A percentile compares a stretch with the other conserved stretches of the same genome.
These are phyloP conservation scores for Danio aesculapii DNA, from an alignment of 2,797 vertebrate genomes.

Conservation along the genomic window DNA sequence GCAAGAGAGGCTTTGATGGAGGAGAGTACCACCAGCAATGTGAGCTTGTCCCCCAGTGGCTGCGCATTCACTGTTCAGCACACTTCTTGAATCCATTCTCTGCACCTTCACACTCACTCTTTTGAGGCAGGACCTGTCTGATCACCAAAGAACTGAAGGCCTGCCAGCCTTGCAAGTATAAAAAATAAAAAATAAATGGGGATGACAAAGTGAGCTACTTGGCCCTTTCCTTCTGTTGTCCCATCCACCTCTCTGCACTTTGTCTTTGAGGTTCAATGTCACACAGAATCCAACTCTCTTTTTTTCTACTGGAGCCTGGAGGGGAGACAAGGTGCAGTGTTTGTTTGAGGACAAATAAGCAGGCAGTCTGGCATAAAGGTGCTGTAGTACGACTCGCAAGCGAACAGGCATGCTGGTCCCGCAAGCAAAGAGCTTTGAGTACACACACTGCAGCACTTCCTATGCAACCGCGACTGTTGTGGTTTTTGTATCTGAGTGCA, in stretches of 20 bases:
- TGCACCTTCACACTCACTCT: neutral
- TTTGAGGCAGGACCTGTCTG: conserved; percentile 29
- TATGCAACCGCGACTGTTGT: conserved; percentile 61
- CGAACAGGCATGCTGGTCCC: conserved; percentile 47
- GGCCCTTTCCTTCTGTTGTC: conserved; percentile 12
- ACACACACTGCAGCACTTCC: conserved; percentile 55
- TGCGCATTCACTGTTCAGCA: neutral
- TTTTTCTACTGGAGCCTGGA: neutral
- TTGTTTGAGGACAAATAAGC: conserved; percentile 53
- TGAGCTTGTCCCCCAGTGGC: conserved; percentile 2
- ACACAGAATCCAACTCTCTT: conserved; percentile 16
- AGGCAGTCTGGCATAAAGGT: conserved; percentile 26
- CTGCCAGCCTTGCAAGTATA: conserved; percentile 19
- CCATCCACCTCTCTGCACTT: conserved; percentile 22
- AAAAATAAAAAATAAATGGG: conserved; percentile 1
- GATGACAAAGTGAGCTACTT: conserved; percentile 22
- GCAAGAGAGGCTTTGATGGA: conserved; percentile 19
- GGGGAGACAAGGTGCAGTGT: neutral
- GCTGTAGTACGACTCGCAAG: conserved; percentile 27
- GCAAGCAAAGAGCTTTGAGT: conserved; percentile 18
- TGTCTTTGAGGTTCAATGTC: conserved; percentile 40
- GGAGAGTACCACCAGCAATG: neutral
- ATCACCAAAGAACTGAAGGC: conserved; percentile 44
- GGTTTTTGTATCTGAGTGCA: conserved; percentile 52
- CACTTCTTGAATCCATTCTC: conserved; percentile 29